These are phyloP conservation scores for Pogonus chalceus DNA, from an alignment of 1,140 invertebrate genomes.

Conservation along the genomic window DNA sequence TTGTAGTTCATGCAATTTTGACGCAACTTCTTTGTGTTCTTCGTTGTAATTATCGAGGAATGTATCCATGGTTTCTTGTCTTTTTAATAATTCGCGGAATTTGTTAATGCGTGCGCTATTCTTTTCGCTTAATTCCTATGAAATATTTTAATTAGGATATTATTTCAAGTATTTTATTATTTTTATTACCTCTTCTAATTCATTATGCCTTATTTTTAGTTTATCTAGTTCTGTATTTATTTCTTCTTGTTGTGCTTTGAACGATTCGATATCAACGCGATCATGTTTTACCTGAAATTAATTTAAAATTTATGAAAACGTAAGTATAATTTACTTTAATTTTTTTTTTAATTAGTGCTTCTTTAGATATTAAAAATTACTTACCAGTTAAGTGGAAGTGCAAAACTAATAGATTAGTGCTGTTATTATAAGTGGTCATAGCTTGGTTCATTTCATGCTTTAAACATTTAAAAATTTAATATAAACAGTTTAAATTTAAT, in stretches of 20 bases:
- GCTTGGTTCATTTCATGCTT: too few relatives aligned
- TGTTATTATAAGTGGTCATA: too few relatives aligned
- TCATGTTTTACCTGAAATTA: neutral
- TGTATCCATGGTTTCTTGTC: constrained; percentile 2
- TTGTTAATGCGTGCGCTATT: neutral
- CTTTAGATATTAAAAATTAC: too few relatives aligned
- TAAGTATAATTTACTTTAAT: too few relatives aligned
- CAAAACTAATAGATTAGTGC: too few relatives aligned
- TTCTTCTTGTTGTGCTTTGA: neutral
- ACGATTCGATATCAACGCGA: neutral
- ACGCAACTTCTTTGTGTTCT: neutral
- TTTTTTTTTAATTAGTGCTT: too few relatives aligned
- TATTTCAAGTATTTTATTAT: neutral
- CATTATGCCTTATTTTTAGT: neutral
- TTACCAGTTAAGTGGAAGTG: too few relatives aligned
- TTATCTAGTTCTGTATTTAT: neutral
- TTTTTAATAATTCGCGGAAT: neutral
- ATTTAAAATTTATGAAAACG: neutral
- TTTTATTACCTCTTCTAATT: neutral
- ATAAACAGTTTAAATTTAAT: too few relatives aligned
- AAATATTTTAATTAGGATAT: neutral
- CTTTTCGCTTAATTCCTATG: neutral
- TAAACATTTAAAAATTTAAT: too few relatives aligned
- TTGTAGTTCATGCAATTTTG: neutral
- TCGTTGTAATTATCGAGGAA: neutral